Base-by-base conservation (phyloP, 2,113 vertebrate species). In the Dendropsophus ebraccatus region DNA sequence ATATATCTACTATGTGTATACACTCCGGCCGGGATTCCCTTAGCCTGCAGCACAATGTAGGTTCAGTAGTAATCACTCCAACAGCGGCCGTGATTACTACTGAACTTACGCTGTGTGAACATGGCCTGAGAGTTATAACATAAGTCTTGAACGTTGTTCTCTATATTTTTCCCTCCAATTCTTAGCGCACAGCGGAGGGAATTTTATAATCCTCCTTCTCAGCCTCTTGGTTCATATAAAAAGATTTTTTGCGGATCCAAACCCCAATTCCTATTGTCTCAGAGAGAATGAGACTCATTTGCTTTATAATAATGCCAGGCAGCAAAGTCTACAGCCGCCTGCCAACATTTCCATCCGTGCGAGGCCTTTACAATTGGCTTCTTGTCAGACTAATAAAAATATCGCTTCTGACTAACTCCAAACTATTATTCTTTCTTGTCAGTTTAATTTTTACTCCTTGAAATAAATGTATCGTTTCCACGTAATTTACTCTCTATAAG, bases 301-400 rank as follows among this genome's bases (percentile, higher is more conserved):
- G 41, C 23, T 69, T 69, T 77, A 30, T 81, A 74, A 58, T 83
- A 74, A 41, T 41, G 21, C 23, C 67, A 28, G 69, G 25, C 49
- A 41, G 49, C 49, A 41, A 70, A 25, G 49, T 72, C 67, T 37
- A 1, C n/a, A 35, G 47, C 30, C 23, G 45, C 67, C 67, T 83
- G 50, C 69, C 82, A 74, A 83, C 69, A 73, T 45, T 74, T 74
- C 25, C 52, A 58, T 58, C 41, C 30, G 50, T 37, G 49, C 67
- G 41, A 83, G 49, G 32, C 50, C 23, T 41, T 56, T 74, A 60
- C 67, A 83, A 83, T 45, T 83, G 82, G 69, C 82, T 74, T 30
- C 47, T 41, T 83, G 69, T 60, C 67, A 58, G 78, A 45, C 56
- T 65, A 81, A 72, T 83, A 83, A 73, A 83, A 83, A 83, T 83